Base-by-base conservation (phyloP, 2,113 vertebrate genomes). In the Ageneiosus marmoratus region DNA sequence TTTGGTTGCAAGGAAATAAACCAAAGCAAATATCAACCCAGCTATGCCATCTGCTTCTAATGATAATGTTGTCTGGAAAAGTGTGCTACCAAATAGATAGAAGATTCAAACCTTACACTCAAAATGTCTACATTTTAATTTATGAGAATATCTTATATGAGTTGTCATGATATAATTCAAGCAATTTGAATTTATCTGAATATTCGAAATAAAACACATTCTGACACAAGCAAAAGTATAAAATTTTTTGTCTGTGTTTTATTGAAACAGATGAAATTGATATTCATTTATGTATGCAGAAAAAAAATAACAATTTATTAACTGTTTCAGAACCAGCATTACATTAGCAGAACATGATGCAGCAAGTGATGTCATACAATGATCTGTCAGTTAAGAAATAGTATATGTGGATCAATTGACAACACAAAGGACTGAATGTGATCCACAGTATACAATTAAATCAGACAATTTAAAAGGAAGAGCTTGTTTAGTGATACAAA, bases 1-100 rank as follows among this genome's bases (percentile, higher is more conserved):
- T 90, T 86, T 65, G 84, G 88, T 85, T 86, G 83, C 62, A 87
- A 83, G 85, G 89, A 89, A 89, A 89, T 89, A 89, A 84, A 89
- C 87, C 9, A 50, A 62, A 16, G 84, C 84, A 90, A 90, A 93
- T 89, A 91, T 85, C 29, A 55, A 62, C 76, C 72, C 77, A 72
- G 62, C 85, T 51, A 0, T 32, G 56, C 90, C 90, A 91, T 91
- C 90, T 92, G 90, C 81, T 87, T 77, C 18, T 50, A 60, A 51
- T 50, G 37, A 62, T n/a, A 6, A 5, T 70, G 34, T 27, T 56
- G 24, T 53, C 32, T 51, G 27, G 12, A 56, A 56, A 73, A 81
- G 32, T 73, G 51, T 67, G 78, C 63, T 11, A 41, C 27, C 32
- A 24, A 79, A 50, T 20, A 51, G 27, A 9, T 27, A 22, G 16